A percentile compares a stretch with the other conserved stretches of the same genome.
phyloP scores from a whole-genome alignment of 35 echinoderm and acorn worm species.

The Ophioderma brevispina region DNA sequence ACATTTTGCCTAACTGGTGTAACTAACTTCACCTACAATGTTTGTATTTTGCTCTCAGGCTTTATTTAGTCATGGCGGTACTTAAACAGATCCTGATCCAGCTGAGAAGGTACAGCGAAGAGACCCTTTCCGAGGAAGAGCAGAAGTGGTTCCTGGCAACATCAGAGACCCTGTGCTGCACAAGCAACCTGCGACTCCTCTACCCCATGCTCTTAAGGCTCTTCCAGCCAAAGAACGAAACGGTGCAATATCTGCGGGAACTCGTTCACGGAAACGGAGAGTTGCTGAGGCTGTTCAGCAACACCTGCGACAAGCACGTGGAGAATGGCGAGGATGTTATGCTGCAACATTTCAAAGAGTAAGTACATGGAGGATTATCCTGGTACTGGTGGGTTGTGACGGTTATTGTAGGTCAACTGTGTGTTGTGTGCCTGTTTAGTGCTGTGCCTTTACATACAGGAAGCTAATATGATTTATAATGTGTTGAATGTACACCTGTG shows the following conservation, averaged over 20 bases:
- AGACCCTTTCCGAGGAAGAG: background rate
- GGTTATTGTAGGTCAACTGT: too few relatives aligned
- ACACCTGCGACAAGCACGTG: slow-evolving; percentile 13
- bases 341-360: slow-evolving; percentile 17
- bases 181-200: slow-evolving; percentile 45
- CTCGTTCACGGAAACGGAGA: slow-evolving; percentile 65
- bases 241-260: slow-evolving; percentile 69
- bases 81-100: slow-evolving; percentile 28
- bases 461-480: too few relatives aligned
- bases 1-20: too few relatives aligned
- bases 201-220: slow-evolving; percentile 83
- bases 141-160: background rate
- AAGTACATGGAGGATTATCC: too few relatives aligned
- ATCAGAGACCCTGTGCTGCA: slow-evolving; percentile 40
- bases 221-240: slow-evolving; percentile 67
- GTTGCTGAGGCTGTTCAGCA: slow-evolving; percentile 25
- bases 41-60: slow-evolving; percentile 31
- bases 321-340: slow-evolving; percentile 15
- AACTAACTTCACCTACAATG: too few relatives aligned
- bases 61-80: slow-evolving; percentile 48
- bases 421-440: too few relatives aligned
- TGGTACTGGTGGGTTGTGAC: too few relatives aligned
- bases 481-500: too few relatives aligned
- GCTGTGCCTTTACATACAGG: too few relatives aligned
- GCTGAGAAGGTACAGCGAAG: slow-evolving; percentile 19